Conservation (phyloP, 2,888 invertebrate genomes). For the Ophioninae sp. region DNA sequence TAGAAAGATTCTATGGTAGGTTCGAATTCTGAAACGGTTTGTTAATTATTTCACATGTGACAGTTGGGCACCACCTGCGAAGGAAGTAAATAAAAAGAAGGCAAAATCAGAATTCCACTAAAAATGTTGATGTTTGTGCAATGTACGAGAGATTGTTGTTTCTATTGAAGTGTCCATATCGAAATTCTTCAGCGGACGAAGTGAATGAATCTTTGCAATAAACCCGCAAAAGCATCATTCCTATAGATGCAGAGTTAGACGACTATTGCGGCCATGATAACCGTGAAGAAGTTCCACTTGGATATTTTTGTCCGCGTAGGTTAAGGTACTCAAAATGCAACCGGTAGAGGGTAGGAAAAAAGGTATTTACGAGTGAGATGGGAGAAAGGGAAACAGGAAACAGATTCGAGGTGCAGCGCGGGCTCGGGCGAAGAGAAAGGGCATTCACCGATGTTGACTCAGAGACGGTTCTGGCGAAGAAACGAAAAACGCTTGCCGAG, state of each 20-base stretch:
- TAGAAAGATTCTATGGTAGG: constrained; percentile 2
- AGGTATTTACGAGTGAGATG: constrained; percentile 6
- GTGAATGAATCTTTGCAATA: constrained; percentile 30
- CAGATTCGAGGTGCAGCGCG: constrained; percentile 14
- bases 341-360: constrained; percentile 33
- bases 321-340: constrained; percentile 34
- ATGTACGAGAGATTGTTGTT: too few relatives aligned
- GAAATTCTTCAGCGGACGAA: too few relatives aligned
- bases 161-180: too few relatives aligned
- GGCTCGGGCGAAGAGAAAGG: constrained; percentile 29
- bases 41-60: background rate
- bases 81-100: too few relatives aligned
- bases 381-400: constrained; percentile 24
- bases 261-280: constrained; percentile 31
- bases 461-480: constrained; percentile 35
- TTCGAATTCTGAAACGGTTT: background rate
- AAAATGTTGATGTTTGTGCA: too few relatives aligned
- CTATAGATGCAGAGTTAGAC: constrained; percentile 14
- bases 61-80: too few relatives aligned
- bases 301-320: background rate
- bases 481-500: constrained; percentile 40
- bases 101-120: too few relatives aligned
- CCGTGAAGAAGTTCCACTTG: constrained; percentile 38
- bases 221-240: constrained; percentile 27
- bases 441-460: constrained; percentile 60